A percentile compares a stretch with the other conserved stretches of the same genome.
These are phyloP conservation scores for Anthophora plumipes DNA, from an alignment of 2,888 invertebrate genomes.

Conservation along the genomic window DNA sequence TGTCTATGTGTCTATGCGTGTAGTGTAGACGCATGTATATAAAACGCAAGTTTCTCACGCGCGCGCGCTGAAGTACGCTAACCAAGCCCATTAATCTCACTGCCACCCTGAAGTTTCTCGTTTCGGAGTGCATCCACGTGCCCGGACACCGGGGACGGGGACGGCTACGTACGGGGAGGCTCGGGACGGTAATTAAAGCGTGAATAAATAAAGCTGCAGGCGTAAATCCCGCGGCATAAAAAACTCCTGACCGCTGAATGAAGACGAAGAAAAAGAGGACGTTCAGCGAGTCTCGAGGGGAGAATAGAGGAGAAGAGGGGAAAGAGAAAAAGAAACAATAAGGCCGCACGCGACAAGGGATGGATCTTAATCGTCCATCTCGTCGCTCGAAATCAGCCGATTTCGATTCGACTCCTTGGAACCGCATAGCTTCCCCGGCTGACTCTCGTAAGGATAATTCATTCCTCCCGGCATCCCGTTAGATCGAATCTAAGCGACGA, in stretches of 20 bases:
- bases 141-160: slow-evolving; percentile 54
- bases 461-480: slow-evolving; percentile 64
- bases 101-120: slow-evolving; percentile 80
- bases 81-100: slow-evolving; percentile 80
- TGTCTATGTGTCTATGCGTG: neutral
- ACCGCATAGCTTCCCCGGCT: neutral
- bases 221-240: slow-evolving; percentile 78
- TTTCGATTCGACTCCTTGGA: slow-evolving; percentile 13
- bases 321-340: slow-evolving; percentile 27
- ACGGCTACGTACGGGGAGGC: slow-evolving; percentile 59
- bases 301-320: neutral
- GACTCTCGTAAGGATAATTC: slow-evolving; percentile 67
- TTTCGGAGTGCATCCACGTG: slow-evolving; percentile 76
- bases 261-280: slow-evolving; percentile 39
- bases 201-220: slow-evolving; percentile 82
- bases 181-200: slow-evolving; percentile 82
- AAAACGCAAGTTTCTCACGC: slow-evolving; percentile 69
- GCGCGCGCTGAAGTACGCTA: slow-evolving; percentile 66
- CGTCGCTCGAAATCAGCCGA: slow-evolving; percentile 9
- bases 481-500: slow-evolving; percentile 66
- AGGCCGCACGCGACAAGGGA: slow-evolving; percentile 6
- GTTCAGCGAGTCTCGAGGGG: neutral
- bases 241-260: slow-evolving; percentile 56
- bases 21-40: slow-evolving; percentile 57
- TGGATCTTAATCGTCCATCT: slow-evolving; percentile 46